Conservation (phyloP, 2,888 invertebrate species). For the Nymphalis polychloros region DNA sequence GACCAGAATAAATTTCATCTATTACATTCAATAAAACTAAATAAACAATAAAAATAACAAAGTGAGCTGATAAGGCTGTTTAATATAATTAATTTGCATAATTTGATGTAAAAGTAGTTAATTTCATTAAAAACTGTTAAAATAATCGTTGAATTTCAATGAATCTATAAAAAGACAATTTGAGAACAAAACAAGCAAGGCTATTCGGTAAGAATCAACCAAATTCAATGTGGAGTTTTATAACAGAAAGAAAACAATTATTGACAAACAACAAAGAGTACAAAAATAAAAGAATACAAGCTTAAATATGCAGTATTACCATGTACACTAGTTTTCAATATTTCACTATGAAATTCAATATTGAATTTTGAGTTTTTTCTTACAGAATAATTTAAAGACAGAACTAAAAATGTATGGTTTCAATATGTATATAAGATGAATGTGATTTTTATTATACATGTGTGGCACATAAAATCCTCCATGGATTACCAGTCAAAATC, state of each 20-base stretch:
- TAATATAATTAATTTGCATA: conserved; percentile 1
- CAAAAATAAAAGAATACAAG: neutral
- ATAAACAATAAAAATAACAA: conserved; percentile 54
- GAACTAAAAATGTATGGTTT: neutral
- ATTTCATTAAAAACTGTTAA: conserved; percentile 1
- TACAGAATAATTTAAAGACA: neutral
- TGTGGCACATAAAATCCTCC: conserved; percentile 18
- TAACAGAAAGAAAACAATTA: neutral
- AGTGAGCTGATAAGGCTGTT: conserved; percentile 41
- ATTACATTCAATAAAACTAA: conserved; percentile 58
- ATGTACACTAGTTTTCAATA: neutral
- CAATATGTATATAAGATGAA: conserved; percentile 6
- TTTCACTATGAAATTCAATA: neutral
- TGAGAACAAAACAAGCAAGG: neutral
- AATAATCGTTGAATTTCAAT: conserved; percentile 5
- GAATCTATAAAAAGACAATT: neutral
- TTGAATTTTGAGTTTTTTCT: neutral
- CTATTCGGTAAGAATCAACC: neutral
- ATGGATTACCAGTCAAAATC: conserved; percentile 30
- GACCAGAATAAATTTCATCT: conserved; percentile 69
- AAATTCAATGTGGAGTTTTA: neutral
- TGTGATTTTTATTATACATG: conserved; percentile 1
- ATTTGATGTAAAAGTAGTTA: neutral
- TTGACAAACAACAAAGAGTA: neutral
- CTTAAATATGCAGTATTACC: neutral